phyloP scores from a whole-genome alignment of 2,888 invertebrate genomes.

The Drosophila falleni region DNA sequence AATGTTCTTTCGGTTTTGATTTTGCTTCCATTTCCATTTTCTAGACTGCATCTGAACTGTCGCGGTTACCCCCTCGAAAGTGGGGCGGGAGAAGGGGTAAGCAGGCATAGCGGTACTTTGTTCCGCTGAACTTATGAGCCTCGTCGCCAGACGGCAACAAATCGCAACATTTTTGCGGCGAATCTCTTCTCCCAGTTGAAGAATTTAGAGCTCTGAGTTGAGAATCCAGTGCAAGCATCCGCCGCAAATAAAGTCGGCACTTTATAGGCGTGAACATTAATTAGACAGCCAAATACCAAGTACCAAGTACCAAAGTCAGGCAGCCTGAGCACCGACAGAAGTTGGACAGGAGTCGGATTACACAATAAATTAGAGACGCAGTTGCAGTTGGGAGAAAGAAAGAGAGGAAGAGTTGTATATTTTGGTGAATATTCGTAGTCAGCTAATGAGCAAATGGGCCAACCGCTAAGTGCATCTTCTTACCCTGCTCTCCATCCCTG shows the following conservation, averaged over 20 bases:
- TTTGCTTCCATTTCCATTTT: slow-evolving; percentile 52
- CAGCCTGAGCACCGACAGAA: slow-evolving; percentile 23
- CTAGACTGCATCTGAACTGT: slow-evolving; percentile 39
- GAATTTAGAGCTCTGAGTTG: slow-evolving; percentile 59
- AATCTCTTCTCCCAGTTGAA: slow-evolving; percentile 32
- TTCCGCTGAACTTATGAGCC: slow-evolving; percentile 69
- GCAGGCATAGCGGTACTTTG: slow-evolving; percentile 65
- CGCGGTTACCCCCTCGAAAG: slow-evolving; percentile 46
- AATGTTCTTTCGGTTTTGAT: slow-evolving; percentile 76
- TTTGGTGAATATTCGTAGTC: slow-evolving; percentile 30
- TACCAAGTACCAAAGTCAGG: slow-evolving; percentile 14
- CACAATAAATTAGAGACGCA: slow-evolving; percentile 29
- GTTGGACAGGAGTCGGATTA: slow-evolving; percentile 30
- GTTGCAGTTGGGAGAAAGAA: not conserved
- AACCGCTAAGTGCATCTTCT: slow-evolving; percentile 36
- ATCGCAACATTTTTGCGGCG: slow-evolving; percentile 51
- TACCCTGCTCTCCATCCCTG: not conserved
- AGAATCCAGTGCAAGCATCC: slow-evolving; percentile 64
- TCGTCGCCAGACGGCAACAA: slow-evolving; percentile 11
- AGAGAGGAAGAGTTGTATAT: slow-evolving; percentile 8
- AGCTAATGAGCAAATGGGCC: slow-evolving; percentile 69
- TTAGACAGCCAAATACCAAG: slow-evolving; percentile 60
- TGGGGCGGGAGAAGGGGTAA: not conserved
- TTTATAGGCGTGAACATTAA: slow-evolving; percentile 76
- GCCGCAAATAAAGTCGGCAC: slow-evolving; percentile 68